Evolutionary conservation across 2,113 vertebrate genomes (phyloP), one percentile per base, ranked within the genome.

Genomic region (Peromyscus californicus): DNA sequence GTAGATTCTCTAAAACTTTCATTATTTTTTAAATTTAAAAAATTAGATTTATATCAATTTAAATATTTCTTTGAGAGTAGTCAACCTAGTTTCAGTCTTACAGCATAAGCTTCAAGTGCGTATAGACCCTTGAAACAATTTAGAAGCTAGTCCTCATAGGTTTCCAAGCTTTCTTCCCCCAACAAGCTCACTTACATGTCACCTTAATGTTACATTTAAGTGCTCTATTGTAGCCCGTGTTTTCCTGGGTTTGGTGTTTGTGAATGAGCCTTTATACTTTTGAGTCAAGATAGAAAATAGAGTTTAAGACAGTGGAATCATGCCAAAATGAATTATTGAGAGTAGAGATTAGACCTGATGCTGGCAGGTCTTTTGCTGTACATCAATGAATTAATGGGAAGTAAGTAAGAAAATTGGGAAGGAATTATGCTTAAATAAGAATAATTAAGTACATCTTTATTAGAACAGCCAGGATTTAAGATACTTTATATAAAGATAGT

Each of bases 11-110:
- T 24, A 80, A 80, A 65, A 42, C 31, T 26, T 63, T n/a, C 57
- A 85, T 72, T 89, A 85, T 88, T 89, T 54, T 89, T 59, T 75
- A 59, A 85, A n/a, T 96, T 69, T 5, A 57, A 91, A 85, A 93
- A 54, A 63, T 48, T 78, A 39, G 22, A 75, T 82, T 96, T 96
- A 91, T 89, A 89, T 90, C 89, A 96, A 83, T 93, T 89, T 94
- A 89, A 93, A 61, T 51, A 87, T 94, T 93, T 91, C 42, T 93
- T 97, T 94, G n/a, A 92, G 26, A 78, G 65, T 83, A 6, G 45
- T 24, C 96, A 85, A 31, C 13, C 10, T 72, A 51, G 12, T 89
- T 94, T 48, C 0, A 82, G 3, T 86, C 85, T 59, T 57, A 29
- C 87, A 94, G 33, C 2, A 90, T 72, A 94, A 21, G 11, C 92